Percentiles rank a stretch among this genome's conserved stretches.
phyloP scores from a whole-genome alignment of 2,888 invertebrate species.

The Liopterus haemorrhoidalis region DNA sequence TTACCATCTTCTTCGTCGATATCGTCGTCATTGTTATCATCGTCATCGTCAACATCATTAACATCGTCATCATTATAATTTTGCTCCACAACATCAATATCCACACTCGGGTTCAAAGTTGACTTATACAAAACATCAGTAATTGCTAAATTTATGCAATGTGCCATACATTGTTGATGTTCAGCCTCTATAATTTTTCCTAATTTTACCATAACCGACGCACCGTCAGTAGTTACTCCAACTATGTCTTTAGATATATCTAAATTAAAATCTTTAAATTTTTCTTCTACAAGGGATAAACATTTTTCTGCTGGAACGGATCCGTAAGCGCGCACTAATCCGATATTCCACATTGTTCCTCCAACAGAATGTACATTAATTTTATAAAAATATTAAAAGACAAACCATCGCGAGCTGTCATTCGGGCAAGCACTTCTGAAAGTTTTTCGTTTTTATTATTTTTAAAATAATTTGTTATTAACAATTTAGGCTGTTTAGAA shows the following conservation, averaged over 20 bases:
- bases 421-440: slow-evolving; percentile 7
- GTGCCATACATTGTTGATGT: slow-evolving; percentile 25
- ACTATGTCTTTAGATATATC: slow-evolving; percentile 21
- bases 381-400: slow-evolving; percentile 19
- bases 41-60: slow-evolving; percentile 11
- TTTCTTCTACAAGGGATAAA: slow-evolving; percentile 15
- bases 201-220: slow-evolving; percentile 11
- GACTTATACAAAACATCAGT: slow-evolving; percentile 21
- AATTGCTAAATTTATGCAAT: slow-evolving; percentile 24
- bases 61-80: slow-evolving; percentile 18
- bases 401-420: slow-evolving; percentile 18
- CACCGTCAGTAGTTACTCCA: slow-evolving; percentile 18
- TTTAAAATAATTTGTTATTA: slow-evolving; percentile 22
- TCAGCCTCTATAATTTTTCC: slow-evolving; percentile 20
- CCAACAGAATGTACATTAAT: slow-evolving; percentile 18
- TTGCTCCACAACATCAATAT: too few species aligned
- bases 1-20: slow-evolving; percentile 23
- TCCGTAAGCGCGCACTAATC: slow-evolving; percentile 19
- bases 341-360: slow-evolving; percentile 21
- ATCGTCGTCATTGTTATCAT: too few species aligned
- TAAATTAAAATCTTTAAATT: slow-evolving; percentile 12
- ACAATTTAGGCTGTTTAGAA: too few species aligned
- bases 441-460: slow-evolving; percentile 10
- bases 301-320: slow-evolving; percentile 19
- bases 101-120: slow-evolving; percentile 18